Evolutionary conservation across 2,113 vertebrate species (phyloP), one percentile per base, ranked within the genome.

Genomic region (Campylomormyrus tamandua): DNA sequence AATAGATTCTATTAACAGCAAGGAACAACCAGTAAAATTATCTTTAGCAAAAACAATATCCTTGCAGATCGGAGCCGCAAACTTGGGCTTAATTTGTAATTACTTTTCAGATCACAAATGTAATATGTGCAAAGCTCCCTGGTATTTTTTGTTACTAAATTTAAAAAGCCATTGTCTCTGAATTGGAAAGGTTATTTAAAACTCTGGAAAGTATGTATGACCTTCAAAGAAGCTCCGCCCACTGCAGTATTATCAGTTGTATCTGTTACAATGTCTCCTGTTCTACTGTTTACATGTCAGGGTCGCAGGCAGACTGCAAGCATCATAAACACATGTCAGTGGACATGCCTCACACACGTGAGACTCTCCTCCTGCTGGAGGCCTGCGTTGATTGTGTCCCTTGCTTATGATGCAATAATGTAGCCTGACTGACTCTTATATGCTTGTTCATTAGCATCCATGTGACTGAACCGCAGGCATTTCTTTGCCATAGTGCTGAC

Each of bases 401-500:
- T 19, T 24, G 21, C 45, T 45, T 53, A 58, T 45, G 89, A 58
- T 46, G 39, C 45, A 45, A 88, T 27, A 89, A 89, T 39, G 52
- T 8, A 31, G 39, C 5, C 62, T 56, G 70, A 21, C 39, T 45
- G 66, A 39, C 39, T 24, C 42, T 19, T 85, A 88, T 90, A 90
- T 27, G 89, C 89, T 50, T 87, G 24, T 45, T 48, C 52, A 90
- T 90, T 88, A 21, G 83, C 89, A 89, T 90, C 89, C 39, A 90
- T 92, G 87, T 80, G 89, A 88, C 87, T 89, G 42, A 84, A 88
- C 88, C n/a, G 46, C 88, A 87, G n/a, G 35, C 50, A 52, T 46
- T 87, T 66, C 31, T 56, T n/a, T 91, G 87, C 83, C 21, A 83
- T 86, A 89, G 83, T 58, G 48, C 86, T 66, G 62, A 84, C 87